Percentiles rank a stretch among this genome's conserved stretches.
Conservation (phyloP, 2,113 vertebrate genomes). For the Megatriorchis doriae region DNA sequence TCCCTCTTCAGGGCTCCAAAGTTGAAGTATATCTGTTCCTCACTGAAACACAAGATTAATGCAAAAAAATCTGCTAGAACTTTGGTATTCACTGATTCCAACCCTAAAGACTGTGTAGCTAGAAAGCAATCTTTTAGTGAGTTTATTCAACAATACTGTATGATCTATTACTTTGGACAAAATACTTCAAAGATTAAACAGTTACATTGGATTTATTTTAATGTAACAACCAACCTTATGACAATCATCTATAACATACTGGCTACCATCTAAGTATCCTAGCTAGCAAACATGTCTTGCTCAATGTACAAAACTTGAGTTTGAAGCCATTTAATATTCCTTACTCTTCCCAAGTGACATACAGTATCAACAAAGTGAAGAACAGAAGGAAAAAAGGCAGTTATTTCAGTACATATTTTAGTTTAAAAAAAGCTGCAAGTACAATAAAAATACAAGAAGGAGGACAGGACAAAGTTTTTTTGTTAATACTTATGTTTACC, state of each 20-base stretch:
- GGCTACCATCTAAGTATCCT: not conserved
- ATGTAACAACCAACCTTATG: not conserved
- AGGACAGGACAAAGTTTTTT: slow-evolving; percentile 24
- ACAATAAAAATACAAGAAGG: slow-evolving; percentile 32
- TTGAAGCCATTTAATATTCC: not conserved
- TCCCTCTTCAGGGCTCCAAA: not conserved
- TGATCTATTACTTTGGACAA: not conserved
- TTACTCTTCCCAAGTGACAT: not conserved
- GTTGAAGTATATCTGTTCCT: not conserved
- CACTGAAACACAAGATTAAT: not conserved
- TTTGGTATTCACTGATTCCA: not conserved
- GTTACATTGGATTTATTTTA: not conserved
- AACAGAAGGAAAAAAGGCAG: slow-evolving; percentile 3
- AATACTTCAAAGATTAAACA: not conserved
- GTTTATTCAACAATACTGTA: not conserved
- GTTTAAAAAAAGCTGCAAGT: not conserved
- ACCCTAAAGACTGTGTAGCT: not conserved
- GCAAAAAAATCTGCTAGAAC: not conserved
- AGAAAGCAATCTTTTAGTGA: not conserved
- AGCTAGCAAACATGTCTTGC: not conserved
- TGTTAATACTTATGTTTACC: not conserved
- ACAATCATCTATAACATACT: accelerated
- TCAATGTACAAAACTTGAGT: not conserved
- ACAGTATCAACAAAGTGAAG: not conserved
- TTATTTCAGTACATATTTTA: slow-evolving; percentile 22